Evolutionary conservation across 1,140 invertebrate species (phyloP), one percentile per base, ranked within the genome.

Genomic region (Carposina sasakii): DNA sequence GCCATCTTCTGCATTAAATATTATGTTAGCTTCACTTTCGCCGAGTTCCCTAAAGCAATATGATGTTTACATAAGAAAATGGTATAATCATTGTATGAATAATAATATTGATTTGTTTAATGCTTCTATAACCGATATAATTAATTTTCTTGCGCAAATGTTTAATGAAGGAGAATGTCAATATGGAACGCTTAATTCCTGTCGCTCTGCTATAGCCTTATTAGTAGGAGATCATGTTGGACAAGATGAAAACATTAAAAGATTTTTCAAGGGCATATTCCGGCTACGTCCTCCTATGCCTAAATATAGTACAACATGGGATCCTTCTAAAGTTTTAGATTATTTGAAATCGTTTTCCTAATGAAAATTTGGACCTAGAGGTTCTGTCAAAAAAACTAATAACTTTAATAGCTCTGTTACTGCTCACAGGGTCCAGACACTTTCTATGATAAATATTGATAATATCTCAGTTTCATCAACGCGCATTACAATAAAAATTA

Each of bases 301-400:
- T 16, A 54, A 44, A 19, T 64, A 64, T 44, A 47, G 56, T 30
- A 15, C 15, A 4, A 62, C 56, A n/a, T 62, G 62, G 62, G 59
- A 62, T 24, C 44, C 50, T 12, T 19, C 33, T 26, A 12, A 49
- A 1, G 59, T 65, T 13, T 39, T 65, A 24, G 30, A 46, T 34
- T 40, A 37, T 31, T 15, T 39, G 36, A 2, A 39, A 9, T 12
- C 15, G 36, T 9, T 39, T 12, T 21, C 36, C 36, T 8, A 39
- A 39, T 12, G 36, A 39, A 22, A 20, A 3, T 39, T 20, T 39
- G 17, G 4, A 5, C 12, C 19, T 39, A 19, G 36, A 20, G 12
- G 22, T 12, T 13, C 12, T 39, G 17, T 10, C 19, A 13, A 39
- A 39, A 21, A 39, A 39, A 13, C 22, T 20, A 10, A 22, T 39